Evolutionary conservation across 2,888 invertebrate genomes (phyloP).

Genomic region (Patella pellucida): DNA sequence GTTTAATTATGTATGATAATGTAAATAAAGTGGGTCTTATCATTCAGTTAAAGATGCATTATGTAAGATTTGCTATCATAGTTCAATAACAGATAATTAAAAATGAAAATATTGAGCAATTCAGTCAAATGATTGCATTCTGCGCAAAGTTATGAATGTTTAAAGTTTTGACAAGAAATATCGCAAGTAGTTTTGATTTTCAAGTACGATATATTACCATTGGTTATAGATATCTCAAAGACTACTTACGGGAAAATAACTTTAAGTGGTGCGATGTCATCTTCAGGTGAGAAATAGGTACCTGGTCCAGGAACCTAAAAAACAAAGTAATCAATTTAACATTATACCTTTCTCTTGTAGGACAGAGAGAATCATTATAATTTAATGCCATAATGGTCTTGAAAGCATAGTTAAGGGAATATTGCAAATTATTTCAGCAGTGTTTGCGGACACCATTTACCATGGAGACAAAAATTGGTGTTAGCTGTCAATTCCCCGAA

Average conservation of each 20-base stretch:
- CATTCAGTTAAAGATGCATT: neutral
- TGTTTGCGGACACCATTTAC: too few species aligned
- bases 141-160: too few species aligned
- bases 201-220: too few species aligned
- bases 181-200: too few species aligned
- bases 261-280: conserved; percentile 43
- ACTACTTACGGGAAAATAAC: conserved; percentile 65
- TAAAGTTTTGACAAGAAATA: too few species aligned
- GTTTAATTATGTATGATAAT: neutral
- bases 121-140: too few species aligned
- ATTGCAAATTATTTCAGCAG: too few species aligned
- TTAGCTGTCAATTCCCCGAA: too few species aligned
- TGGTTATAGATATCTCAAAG: neutral
- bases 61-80: neutral
- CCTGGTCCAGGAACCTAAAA: conserved; percentile 68
- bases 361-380: too few species aligned
- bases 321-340: neutral
- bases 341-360: neutral
- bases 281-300: conserved; percentile 58
- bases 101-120: neutral
- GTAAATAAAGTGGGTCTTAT: conserved; percentile 16
- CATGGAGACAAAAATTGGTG: too few species aligned
- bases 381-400: too few species aligned
- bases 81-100: neutral
- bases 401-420: too few species aligned